Evolutionary conservation across 1,140 invertebrate species (phyloP).

Genomic region (Macrotrachela quadricornifera): DNA sequence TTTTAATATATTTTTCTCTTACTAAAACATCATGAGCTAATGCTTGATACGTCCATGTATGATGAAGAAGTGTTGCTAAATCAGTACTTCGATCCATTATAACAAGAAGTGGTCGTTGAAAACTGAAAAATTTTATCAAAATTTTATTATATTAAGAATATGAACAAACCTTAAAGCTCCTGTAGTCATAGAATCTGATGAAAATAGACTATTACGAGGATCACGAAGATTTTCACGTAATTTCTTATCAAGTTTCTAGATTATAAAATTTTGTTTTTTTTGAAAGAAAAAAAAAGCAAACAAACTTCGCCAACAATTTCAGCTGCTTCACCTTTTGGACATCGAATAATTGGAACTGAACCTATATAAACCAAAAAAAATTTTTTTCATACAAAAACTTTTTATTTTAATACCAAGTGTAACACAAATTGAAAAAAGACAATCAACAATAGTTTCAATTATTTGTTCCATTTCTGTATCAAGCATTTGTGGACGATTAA

Average conservation of each 20-base stretch:
- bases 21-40: constrained; percentile 70
- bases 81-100: constrained; percentile 83
- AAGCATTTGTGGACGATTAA: constrained; percentile 77
- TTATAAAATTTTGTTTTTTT: too few species aligned
- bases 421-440: constrained; percentile 88
- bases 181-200: constrained; percentile 46
- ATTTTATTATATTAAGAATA: constrained; percentile 11
- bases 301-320: constrained; percentile 70
- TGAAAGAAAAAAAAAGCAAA: constrained; percentile 1
- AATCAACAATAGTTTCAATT: constrained; percentile 81
- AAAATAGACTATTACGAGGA: constrained; percentile 80
- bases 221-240: constrained; percentile 85
- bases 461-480: constrained; percentile 85
- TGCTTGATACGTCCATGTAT: constrained; percentile 98
- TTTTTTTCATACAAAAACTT: not conserved
- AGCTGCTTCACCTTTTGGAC: constrained; percentile 81
- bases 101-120: constrained; percentile 72
- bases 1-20: too few species aligned
- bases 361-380: constrained; percentile 30
- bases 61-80: constrained; percentile 86
- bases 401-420: constrained; percentile 44
- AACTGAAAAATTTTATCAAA: constrained; percentile 44
- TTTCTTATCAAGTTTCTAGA: constrained; percentile 82
- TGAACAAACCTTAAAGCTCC: too few species aligned
- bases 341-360: constrained; percentile 78